Conservation (phyloP, 1,140 invertebrate genomes). For the Drosophila pectinifera region DNA sequence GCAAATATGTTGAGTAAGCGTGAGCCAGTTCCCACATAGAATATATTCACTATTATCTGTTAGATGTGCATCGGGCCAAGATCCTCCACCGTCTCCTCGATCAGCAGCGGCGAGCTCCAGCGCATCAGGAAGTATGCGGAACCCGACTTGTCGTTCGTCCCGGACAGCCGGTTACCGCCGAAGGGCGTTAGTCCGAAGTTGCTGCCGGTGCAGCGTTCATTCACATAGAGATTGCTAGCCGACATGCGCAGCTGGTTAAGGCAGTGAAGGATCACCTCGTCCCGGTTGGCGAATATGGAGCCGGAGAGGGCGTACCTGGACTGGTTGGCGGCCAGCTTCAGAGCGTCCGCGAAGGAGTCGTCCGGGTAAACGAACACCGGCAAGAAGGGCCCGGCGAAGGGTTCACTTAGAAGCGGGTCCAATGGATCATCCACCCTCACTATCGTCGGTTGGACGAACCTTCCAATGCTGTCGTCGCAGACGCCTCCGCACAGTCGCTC, state of each 20-base stretch:
- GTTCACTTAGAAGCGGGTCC: conserved; percentile 96
- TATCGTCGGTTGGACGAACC: conserved; percentile 98
- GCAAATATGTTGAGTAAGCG: background rate
- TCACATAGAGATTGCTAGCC: conserved; percentile 98
- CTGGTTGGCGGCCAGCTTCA: conserved; percentile 87
- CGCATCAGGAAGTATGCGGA: conserved; percentile 96
- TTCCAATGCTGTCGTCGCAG: conserved; percentile 94
- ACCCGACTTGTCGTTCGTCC: conserved; percentile 99
- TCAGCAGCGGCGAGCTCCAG: conserved; percentile 91
- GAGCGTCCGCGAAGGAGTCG: conserved; percentile 87
- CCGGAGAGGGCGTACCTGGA: conserved; percentile 97
- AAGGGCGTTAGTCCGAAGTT: conserved; percentile 99
- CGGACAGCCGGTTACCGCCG: conserved; percentile 96
- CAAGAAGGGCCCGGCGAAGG: conserved; percentile 98
- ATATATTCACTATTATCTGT: background rate
- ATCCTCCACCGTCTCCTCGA: conserved; percentile 50
- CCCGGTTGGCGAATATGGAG: conserved; percentile 95
- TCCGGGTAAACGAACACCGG: conserved; percentile 95
- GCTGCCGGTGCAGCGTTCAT: conserved; percentile 98
- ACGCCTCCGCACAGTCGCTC: conserved; percentile 95
- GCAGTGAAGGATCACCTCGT: conserved; percentile 90
- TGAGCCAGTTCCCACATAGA: background rate
- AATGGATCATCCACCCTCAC: conserved; percentile 93
- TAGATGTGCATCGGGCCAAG: background rate
- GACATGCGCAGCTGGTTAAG: conserved; percentile 92